A percentile compares a stretch with the other conserved stretches of the same genome.
These are phyloP conservation scores for Rosalia funebris DNA, from an alignment of 2,888 invertebrate genomes.

Conservation along the genomic window DNA sequence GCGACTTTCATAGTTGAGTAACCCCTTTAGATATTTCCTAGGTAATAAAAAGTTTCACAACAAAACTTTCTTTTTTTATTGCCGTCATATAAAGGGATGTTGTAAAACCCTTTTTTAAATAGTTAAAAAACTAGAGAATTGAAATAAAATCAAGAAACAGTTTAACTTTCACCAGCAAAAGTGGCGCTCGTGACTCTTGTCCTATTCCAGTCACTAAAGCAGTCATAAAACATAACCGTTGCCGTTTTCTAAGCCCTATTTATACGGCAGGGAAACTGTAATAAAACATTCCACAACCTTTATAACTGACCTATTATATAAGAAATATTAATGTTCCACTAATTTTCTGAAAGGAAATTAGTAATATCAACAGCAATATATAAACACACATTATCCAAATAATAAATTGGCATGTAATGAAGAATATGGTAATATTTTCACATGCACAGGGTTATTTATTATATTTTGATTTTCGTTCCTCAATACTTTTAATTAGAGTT, in stretches of 20 bases:
- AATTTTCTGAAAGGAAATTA: too few relatives aligned
- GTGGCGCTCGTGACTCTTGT: slow-evolving; percentile 44
- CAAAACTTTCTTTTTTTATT: slow-evolving; percentile 54
- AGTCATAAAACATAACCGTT: slow-evolving; percentile 59
- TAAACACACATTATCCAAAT: too few relatives aligned
- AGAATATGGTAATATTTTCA: too few relatives aligned
- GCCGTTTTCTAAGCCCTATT: slow-evolving; percentile 53
- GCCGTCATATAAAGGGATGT: slow-evolving; percentile 34
- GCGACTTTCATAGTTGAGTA: slow-evolving; percentile 34
- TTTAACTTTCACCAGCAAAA: slow-evolving; percentile 51
- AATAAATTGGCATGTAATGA: too few relatives aligned
- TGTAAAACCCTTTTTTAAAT: slow-evolving; percentile 53
- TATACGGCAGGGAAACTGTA: slow-evolving; percentile 49
- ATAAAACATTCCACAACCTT: slow-evolving; percentile 49
- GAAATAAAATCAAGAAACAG: slow-evolving; percentile 45
- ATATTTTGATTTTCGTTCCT: too few relatives aligned
- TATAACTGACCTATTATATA: background rate
- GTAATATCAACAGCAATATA: too few relatives aligned
- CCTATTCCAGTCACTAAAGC: slow-evolving; percentile 46
- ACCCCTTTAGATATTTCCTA: slow-evolving; percentile 41
- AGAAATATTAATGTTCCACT: too few relatives aligned
- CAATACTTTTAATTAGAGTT: too few relatives aligned
- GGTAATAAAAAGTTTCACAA: slow-evolving; percentile 51
- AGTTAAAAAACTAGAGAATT: slow-evolving; percentile 45
- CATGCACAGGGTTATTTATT: too few relatives aligned